Evolutionary conservation across 1,140 invertebrate genomes (phyloP).

Genomic region (Lycorma delicatula): DNA sequence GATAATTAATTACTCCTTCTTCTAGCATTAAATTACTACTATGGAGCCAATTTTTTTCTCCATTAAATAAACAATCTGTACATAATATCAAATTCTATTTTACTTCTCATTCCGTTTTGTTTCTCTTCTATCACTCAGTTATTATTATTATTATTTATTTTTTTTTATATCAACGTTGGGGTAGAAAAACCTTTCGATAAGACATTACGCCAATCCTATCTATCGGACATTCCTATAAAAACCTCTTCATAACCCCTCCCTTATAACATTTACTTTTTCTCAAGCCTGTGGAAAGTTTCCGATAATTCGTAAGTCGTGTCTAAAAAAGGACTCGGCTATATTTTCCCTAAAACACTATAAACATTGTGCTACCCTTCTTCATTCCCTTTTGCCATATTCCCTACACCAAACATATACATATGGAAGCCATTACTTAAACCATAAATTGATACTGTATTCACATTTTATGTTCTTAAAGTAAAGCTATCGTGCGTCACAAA

Average conservation of each 20-base stretch:
- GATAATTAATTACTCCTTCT: no score
- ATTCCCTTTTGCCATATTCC: background rate
- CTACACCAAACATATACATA: slow-evolving; percentile 1
- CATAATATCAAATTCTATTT: background rate
- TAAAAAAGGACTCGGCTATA: background rate
- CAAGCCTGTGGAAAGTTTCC: background rate
- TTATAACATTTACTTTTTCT: background rate
- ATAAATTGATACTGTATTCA: background rate
- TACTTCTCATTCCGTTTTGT: background rate
- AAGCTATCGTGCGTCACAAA: no score
- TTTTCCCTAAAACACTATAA: background rate
- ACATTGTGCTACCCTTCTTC: no score
- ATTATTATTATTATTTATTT: background rate
- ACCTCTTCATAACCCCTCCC: background rate
- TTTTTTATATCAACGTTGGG: slow-evolving; percentile 1
- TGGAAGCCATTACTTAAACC: background rate
- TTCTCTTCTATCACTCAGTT: background rate
- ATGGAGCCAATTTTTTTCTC: background rate
- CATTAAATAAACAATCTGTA: background rate
- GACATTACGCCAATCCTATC: background rate
- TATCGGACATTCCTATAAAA: slow-evolving; percentile 3
- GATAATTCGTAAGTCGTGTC: slow-evolving; percentile 2
- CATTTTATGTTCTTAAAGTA: no score
- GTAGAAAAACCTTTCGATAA: background rate
- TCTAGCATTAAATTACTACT: no score